Evolutionary conservation across 2,888 invertebrate species (phyloP).

Genomic region (Galerucella pusilla): DNA sequence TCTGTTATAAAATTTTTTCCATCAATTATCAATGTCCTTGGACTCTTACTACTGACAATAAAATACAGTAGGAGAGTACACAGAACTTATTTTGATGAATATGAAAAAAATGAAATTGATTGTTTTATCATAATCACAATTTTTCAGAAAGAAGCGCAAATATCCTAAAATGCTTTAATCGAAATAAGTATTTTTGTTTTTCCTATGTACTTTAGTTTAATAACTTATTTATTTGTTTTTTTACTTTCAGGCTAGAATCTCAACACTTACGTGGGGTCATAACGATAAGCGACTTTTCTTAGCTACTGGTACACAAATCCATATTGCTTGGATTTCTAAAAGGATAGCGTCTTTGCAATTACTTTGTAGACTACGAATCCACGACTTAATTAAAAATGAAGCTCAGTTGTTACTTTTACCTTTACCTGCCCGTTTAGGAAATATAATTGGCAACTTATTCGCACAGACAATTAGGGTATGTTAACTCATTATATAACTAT

Average conservation of each 20-base stretch:
- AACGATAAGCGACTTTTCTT: constrained; percentile 95
- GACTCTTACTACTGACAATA: too few relatives aligned
- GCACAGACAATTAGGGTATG: constrained; percentile 92
- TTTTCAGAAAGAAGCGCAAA: too few relatives aligned
- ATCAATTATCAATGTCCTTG: too few relatives aligned
- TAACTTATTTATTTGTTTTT: too few relatives aligned
- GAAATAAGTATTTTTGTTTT: too few relatives aligned
- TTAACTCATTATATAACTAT: background rate
- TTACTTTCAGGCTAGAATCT: constrained; percentile 78
- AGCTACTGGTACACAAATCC: constrained; percentile 90
- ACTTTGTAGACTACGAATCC: constrained; percentile 85
- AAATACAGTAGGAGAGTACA: too few relatives aligned
- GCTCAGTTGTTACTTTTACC: constrained; percentile 82
- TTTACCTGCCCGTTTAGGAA: constrained; percentile 87
- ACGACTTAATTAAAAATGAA: constrained; percentile 80
- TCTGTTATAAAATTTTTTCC: too few relatives aligned
- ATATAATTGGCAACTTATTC: constrained; percentile 87
- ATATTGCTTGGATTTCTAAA: constrained; percentile 93
- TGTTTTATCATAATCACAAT: too few relatives aligned
- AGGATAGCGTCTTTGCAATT: constrained; percentile 91
- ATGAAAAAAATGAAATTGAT: too few relatives aligned
- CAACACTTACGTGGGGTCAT: constrained; percentile 98
- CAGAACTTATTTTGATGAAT: too few relatives aligned
- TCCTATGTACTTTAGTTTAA: too few relatives aligned
- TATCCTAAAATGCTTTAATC: too few relatives aligned